Evolutionary conservation across 2,113 vertebrate genomes (phyloP).

Genomic region (Callithrix jacchus): DNA sequence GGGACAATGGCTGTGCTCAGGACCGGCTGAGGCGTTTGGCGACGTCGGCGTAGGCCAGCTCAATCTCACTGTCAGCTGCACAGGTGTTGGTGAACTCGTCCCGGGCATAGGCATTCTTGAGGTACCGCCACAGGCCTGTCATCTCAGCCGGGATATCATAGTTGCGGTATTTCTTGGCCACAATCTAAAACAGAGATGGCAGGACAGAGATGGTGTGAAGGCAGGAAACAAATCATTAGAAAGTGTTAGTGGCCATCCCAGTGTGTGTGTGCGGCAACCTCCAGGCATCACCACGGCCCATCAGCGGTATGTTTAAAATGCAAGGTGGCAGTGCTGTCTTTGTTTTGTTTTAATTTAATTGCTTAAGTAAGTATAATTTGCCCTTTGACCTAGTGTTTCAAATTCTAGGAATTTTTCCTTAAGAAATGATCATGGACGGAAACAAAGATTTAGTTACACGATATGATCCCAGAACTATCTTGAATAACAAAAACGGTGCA

Average conservation of each 20-base stretch:
- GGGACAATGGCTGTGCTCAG: slow-evolving; percentile 64
- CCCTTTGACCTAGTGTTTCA: background rate
- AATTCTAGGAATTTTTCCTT: background rate
- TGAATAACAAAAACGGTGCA: background rate
- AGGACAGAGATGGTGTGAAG: background rate
- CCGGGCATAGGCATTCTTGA: slow-evolving; percentile 91
- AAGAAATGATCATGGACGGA: background rate
- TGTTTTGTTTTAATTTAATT: background rate
- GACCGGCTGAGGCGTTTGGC: slow-evolving; percentile 92
- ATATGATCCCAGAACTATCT: background rate
- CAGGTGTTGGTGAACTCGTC: slow-evolving; percentile 99
- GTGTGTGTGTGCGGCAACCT: accelerated
- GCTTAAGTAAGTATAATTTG: background rate
- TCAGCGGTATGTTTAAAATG: accelerated
- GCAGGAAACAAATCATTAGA: background rate
- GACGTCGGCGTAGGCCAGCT: slow-evolving; percentile 94
- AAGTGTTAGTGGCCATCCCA: accelerated
- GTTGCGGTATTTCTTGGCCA: slow-evolving; percentile 96
- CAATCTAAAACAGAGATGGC: slow-evolving; percentile 86
- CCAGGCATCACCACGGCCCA: accelerated
- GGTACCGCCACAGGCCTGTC: slow-evolving; percentile 93
- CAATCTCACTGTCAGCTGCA: slow-evolving; percentile 93
- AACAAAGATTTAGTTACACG: background rate
- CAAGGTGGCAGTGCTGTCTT: background rate
- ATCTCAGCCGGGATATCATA: slow-evolving; percentile 93